phyloP scores from a whole-genome alignment of 2,113 vertebrate genomes.

The Paramormyrops kingsleyae region DNA sequence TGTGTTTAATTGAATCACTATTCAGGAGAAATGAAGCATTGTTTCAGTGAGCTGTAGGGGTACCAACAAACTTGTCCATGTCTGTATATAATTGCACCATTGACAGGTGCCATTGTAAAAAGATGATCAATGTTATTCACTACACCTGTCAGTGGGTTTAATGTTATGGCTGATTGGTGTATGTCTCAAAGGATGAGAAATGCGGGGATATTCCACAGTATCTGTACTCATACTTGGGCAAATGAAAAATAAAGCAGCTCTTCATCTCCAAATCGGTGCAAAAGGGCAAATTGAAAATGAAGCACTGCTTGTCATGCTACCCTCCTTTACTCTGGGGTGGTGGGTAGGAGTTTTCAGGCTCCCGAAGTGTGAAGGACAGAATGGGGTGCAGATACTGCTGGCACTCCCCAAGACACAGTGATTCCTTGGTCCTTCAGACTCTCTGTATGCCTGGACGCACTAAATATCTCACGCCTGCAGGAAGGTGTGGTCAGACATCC shows the following conservation, averaged over 20 bases:
- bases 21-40: too few species aligned
- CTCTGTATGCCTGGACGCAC: not conserved
- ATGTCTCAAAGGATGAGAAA: not conserved
- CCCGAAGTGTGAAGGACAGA: constrained; percentile 12
- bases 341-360: not conserved
- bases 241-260: not conserved
- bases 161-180: not conserved
- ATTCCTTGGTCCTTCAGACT: not conserved
- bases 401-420: not conserved
- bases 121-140: not conserved
- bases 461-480: not conserved
- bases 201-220: not conserved
- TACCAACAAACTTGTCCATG: too few species aligned
- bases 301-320: too few species aligned
- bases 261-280: not conserved
- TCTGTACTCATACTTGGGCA: not conserved
- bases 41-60: too few species aligned
- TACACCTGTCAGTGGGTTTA: not conserved
- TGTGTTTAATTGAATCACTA: too few species aligned
- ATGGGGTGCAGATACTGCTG: not conserved
- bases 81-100: not conserved
- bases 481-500: not conserved
- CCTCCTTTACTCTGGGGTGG: not conserved
- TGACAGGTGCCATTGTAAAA: not conserved
- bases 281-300: constrained; percentile 5